phyloP scores from a whole-genome alignment of 2,113 vertebrate genomes.

The Myxocyprinus asiaticus region DNA sequence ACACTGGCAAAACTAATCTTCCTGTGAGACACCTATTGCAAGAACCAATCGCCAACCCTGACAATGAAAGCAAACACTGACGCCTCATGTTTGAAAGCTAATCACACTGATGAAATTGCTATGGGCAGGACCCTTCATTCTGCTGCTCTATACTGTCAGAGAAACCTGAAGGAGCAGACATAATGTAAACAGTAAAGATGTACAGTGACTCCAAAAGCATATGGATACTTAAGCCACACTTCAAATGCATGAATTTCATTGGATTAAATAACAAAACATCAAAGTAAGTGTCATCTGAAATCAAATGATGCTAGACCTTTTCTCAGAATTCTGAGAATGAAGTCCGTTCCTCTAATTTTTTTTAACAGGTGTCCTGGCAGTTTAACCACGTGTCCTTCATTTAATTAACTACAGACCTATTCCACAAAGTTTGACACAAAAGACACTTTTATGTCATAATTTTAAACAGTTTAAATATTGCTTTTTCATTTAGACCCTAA shows the following conservation, averaged over 20 bases:
- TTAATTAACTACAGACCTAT: no score
- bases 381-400: no score
- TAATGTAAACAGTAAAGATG: not conserved
- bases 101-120: slow-evolving; percentile 22
- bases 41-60: slow-evolving; percentile 8
- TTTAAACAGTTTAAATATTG: no score
- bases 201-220: not conserved
- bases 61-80: slow-evolving; percentile 23
- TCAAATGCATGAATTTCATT: not conserved
- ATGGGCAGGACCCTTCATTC: not conserved
- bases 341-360: no score
- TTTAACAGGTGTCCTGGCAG: no score
- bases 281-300: no score
- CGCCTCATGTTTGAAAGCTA: slow-evolving; percentile 16
- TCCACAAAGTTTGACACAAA: no score
- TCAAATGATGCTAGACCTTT: no score
- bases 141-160: no score
- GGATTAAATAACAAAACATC: not conserved
- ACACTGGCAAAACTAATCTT: slow-evolving; percentile 49
- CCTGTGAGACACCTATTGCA: slow-evolving; percentile 26
- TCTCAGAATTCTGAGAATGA: no score
- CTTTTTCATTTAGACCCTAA: no score
- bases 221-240: not conserved
- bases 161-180: not conserved
- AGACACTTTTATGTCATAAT: no score